Conservation (phyloP, 2,113 vertebrate genomes). For the Miniopterus natalensis region DNA sequence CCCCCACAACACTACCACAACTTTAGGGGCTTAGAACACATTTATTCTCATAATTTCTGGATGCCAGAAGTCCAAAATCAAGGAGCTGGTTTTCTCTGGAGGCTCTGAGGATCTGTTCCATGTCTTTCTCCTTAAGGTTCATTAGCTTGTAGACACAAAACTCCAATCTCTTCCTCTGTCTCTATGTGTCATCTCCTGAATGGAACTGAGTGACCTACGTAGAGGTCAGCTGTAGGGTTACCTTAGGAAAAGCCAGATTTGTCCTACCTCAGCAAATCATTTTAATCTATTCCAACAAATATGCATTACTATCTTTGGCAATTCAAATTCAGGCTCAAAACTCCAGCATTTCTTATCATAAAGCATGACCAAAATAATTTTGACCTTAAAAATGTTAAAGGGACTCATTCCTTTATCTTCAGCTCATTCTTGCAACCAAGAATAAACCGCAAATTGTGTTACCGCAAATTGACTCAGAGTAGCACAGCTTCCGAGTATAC, state of each 20-base stretch:
- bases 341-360: background rate
- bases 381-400: background rate
- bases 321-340: background rate
- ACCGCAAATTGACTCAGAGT: background rate
- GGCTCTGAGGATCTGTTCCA: background rate
- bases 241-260: background rate
- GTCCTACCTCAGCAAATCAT: background rate
- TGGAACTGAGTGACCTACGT: background rate
- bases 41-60: background rate
- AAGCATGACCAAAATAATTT: conserved; percentile 25
- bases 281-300: background rate
- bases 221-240: background rate
- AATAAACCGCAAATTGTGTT: background rate
- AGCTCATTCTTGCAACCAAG: background rate
- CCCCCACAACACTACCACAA: background rate
- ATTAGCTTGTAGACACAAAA: background rate
- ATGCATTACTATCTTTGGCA: too few species aligned
- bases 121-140: background rate
- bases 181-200: background rate
- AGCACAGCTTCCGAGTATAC: background rate
- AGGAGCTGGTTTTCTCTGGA: background rate
- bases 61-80: background rate
- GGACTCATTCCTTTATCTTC: background rate
- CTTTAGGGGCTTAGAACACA: background rate
- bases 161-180: background rate